Evolutionary conservation across 1,140 invertebrate species (phyloP).

Genomic region (Lepidotrigona ventralis): DNA sequence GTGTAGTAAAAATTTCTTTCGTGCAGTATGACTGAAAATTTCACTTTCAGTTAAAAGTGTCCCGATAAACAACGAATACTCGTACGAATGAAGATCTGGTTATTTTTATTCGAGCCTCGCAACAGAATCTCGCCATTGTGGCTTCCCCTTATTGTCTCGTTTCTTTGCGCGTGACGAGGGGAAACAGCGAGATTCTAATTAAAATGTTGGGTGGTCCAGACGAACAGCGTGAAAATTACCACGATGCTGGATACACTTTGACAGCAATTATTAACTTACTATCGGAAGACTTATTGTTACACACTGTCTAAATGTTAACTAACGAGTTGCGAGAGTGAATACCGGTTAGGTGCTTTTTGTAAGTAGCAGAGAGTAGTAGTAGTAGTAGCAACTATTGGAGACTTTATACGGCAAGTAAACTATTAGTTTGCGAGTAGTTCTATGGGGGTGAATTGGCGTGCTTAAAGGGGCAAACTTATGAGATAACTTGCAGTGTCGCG

Average conservation of each 20-base stretch:
- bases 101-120: not conserved
- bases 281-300: not conserved
- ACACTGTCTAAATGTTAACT: too few species aligned
- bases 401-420: not conserved
- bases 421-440: not conserved
- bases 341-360: not conserved
- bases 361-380: not conserved
- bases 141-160: not conserved
- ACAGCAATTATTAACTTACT: not conserved
- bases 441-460: not conserved
- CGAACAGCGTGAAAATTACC: not conserved
- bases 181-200: not conserved
- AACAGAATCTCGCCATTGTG: not conserved
- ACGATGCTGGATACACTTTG: not conserved
- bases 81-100: too few species aligned
- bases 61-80: too few species aligned
- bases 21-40: not conserved
- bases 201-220: not conserved
- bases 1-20: not conserved
- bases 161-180: not conserved
- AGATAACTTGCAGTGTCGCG: not conserved
- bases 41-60: not conserved
- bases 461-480: not conserved
- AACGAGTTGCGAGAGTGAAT: not conserved
- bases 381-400: not conserved